Base-by-base conservation (phyloP, 2,797 vertebrate genomes). In the Danio kyathit region DNA sequence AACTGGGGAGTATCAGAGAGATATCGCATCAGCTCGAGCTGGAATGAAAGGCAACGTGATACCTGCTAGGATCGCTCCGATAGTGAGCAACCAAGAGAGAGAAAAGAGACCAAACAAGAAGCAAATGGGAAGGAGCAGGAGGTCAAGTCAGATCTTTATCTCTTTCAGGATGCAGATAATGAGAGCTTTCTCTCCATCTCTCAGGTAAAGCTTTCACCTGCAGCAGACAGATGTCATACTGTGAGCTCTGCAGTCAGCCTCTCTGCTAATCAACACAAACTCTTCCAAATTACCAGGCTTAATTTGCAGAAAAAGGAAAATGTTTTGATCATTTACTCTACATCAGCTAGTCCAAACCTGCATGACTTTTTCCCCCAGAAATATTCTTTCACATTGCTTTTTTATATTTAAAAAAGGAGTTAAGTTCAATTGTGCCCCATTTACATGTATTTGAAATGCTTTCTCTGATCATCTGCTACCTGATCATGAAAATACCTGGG, bases 1-100 rank as follows among this genome's bases (percentile, higher is more conserved):
- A 74, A 65, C 67, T 67, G 70, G 83, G 76, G 69, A 76, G 71
- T 66, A 80, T 61, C 74, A 49, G 29, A n/a, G 51, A 46, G 61
- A 54, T 17, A 82, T 83, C 56, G 46, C 65, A 70, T 73, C 76
- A 76, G 61, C 48, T 67, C 70, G 66, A 66, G 48, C 61, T 51
- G 49, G 49, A 21, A 82, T 60, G 59, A 76, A 71, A 51, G 17
- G 52, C 57, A 75, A 75, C 5, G 41, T 72, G 70, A 80, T 80
- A 65, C 64, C 80, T 76, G 67, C 74, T 59, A 51, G 63, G 54
- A 41, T 75, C 72, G 16, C 74, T 77, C 43, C 49, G 60, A 29
- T 61, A 44, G 43, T n/a, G 67, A 72, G 46, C 57, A 60, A 21
- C n/a, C 66, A 57, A 43, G 14, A 63, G 21, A 59, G 21, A 70